Percentiles rank a stretch among this genome's conserved stretches.
Conservation (phyloP, 2,113 vertebrate species). For the Patagioenas fasciata region DNA sequence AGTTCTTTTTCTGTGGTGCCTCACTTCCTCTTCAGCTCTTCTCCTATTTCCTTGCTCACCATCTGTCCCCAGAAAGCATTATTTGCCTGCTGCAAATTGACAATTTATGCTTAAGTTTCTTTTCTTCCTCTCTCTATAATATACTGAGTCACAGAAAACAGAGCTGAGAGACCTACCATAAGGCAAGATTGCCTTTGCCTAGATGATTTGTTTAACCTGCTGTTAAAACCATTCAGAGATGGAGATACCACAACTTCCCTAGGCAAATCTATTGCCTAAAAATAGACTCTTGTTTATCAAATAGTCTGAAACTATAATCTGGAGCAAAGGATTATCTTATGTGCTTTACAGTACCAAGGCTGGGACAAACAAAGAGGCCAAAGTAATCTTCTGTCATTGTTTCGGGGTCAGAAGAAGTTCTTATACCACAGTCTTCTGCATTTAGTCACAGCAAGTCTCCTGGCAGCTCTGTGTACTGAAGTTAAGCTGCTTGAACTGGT, state of each 20-base stretch:
- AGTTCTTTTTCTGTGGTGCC: background rate
- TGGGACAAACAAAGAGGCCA: background rate
- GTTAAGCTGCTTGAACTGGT: background rate
- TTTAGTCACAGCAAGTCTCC: constrained; percentile 13
- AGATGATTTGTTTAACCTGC: constrained; percentile 21
- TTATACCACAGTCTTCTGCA: background rate
- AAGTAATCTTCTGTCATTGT: background rate
- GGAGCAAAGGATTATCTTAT: background rate
- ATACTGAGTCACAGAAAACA: background rate
- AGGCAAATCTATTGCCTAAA: constrained; percentile 34
- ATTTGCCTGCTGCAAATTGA: background rate
- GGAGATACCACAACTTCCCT: constrained; percentile 9
- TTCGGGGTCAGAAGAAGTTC: background rate
- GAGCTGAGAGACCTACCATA: background rate
- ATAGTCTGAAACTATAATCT: constrained; percentile 30
- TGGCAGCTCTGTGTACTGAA: background rate
- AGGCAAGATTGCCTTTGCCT: background rate
- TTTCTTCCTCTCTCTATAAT: background rate
- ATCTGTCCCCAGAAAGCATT: background rate
- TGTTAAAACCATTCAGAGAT: constrained; percentile 14
- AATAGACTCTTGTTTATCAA: constrained; percentile 40
- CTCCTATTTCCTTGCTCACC: background rate
- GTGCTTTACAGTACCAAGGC: background rate
- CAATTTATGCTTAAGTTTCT: background rate
- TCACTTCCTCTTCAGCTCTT: background rate